Evolutionary conservation across 2,113 vertebrate species (phyloP).

Genomic region (Astur gentilis): DNA sequence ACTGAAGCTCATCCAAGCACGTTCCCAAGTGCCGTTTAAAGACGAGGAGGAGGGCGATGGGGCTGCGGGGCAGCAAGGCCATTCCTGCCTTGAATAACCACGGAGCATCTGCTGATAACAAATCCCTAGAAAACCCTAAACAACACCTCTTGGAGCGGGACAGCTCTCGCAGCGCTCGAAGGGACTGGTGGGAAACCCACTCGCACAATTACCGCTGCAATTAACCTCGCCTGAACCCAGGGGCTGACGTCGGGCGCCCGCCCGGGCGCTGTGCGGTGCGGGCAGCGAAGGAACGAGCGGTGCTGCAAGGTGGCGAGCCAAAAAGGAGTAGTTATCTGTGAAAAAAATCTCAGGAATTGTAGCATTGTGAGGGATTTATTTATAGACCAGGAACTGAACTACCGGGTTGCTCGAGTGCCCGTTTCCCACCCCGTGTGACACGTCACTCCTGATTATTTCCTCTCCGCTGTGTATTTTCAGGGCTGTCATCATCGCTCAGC

Average conservation of each 20-base stretch:
- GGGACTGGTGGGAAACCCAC: not conserved
- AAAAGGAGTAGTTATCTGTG: not conserved
- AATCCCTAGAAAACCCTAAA: not conserved
- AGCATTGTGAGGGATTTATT: not conserved
- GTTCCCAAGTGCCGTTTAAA: not conserved
- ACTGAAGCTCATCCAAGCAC: not conserved
- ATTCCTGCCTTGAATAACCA: not conserved
- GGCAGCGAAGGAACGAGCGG: not conserved
- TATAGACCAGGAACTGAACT: not conserved
- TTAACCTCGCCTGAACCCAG: not conserved
- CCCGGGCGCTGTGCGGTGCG: not conserved
- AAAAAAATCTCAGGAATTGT: not conserved
- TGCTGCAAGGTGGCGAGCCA: not conserved
- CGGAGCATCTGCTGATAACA: not conserved
- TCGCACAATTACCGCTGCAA: rapidly evolving
- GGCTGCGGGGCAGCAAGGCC: not conserved
- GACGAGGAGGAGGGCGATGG: rapidly evolving
- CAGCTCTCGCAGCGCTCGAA: not conserved
- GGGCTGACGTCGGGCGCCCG: not conserved
- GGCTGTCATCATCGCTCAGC: constrained; percentile 89
- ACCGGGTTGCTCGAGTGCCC: rapidly evolving
- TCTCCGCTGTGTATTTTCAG: constrained; percentile 62
- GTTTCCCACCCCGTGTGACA: not conserved
- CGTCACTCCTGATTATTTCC: not conserved
- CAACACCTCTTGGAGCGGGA: not conserved